Evolutionary conservation across 1,140 invertebrate genomes (phyloP), one percentile per base, ranked within the genome.

Genomic region (Hestina assimilis): DNA sequence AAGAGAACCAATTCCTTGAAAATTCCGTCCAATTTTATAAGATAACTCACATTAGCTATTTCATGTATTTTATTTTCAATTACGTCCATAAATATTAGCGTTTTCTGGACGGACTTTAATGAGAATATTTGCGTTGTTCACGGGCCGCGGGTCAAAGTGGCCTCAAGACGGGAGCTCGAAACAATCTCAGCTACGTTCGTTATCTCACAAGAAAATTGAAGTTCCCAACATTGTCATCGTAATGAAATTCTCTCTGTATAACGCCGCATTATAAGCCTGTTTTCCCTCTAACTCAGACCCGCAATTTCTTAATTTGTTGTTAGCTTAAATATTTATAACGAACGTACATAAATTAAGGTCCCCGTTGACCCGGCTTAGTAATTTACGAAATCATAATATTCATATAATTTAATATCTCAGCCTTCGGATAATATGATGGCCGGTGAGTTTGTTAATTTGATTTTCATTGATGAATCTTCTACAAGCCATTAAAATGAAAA

Each of bases 91-190:
- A 66, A 56, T 56, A 57, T 61, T 51, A 54, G 40, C 59, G 52
- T 52, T 60, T 35, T 41, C 47, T 54, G 12, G 38, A 45, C 24
- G 57, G 51, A 66, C 47, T 73, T 66, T 78, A 83, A 81, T 76
- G 75, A 79, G 76, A 79, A 76, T 79, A 55, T 72, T 69, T 31
- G 61, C 72, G 51, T 76, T 78, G 68, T 80, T 81, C 65, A 75
- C 78, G 72, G 79, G 68, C 72, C 72, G 69, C 71, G 69, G 73
- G 81, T 83, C 80, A 83, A 81, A 80, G 81, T 83, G 67, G 75
- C 69, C 66, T 73, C 72, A 71, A 79, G 62, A 79, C 60, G 57
- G 74, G 43, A 75, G 55, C 73, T 71, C 57, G 68, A 67, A 81
- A 83, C 80, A 83, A 81, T 81, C 69, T 80, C 66, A 64, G 67